Percentiles rank a stretch among this genome's conserved stretches.
These are phyloP conservation scores for Mormyrus hasselquistii DNA, from an alignment of 2,797 vertebrate genomes.

Conservation along the genomic window DNA sequence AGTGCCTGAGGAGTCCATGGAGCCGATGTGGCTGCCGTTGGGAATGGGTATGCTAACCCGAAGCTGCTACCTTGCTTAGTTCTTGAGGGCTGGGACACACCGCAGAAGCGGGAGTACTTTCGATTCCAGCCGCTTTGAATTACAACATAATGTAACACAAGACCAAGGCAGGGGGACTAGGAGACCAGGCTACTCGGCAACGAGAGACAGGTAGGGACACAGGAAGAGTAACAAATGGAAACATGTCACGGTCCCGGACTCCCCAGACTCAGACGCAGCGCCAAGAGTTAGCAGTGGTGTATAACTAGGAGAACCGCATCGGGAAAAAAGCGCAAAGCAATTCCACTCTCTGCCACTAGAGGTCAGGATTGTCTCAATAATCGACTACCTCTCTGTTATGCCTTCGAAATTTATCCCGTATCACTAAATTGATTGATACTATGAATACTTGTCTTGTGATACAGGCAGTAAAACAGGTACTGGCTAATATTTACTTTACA, in stretches of 20 bases:
- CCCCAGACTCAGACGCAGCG: background rate
- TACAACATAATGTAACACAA: slow-evolving; percentile 56
- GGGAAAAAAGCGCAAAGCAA: background rate
- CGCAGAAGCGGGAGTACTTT: slow-evolving; percentile 46
- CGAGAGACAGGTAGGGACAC: slow-evolving; percentile 35
- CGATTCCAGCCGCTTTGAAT: slow-evolving; percentile 53
- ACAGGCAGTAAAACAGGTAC: background rate
- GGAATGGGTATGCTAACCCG: slow-evolving; percentile 45
- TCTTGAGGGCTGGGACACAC: background rate
- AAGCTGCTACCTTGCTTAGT: slow-evolving; percentile 33
- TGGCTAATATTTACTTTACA: background rate
- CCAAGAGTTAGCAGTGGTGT: background rate
- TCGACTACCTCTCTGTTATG: background rate
- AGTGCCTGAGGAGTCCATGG: slow-evolving; percentile 44
- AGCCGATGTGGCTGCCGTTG: slow-evolving; percentile 54
- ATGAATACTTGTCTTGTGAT: background rate
- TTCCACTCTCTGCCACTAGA: slow-evolving; percentile 42
- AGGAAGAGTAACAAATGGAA: slow-evolving; percentile 28
- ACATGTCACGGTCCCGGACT: background rate
- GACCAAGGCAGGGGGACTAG: slow-evolving; percentile 53
- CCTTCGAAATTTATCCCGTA: background rate
- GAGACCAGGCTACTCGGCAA: slow-evolving; percentile 51
- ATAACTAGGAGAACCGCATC: background rate
- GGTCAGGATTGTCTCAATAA: slow-evolving; percentile 30
- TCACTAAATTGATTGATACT: background rate